Base-by-base conservation (phyloP, 2,113 vertebrate species). In the Pontoporia blainvillei region DNA sequence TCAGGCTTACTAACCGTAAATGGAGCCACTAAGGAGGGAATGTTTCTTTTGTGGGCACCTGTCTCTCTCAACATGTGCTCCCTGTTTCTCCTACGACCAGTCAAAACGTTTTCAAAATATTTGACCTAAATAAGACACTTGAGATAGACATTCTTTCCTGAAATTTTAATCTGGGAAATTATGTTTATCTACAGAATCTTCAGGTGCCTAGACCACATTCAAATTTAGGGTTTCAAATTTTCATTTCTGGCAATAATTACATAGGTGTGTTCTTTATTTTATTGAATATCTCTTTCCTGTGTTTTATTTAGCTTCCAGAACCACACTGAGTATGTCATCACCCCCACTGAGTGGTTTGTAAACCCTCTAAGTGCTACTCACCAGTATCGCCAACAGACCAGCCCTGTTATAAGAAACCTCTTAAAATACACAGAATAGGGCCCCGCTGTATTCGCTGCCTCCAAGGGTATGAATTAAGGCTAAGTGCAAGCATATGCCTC, bases 291-390 rank as follows among this genome's bases (percentile, higher is more conserved):
- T 64, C 84, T 92, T 98, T 97, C 95, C 98, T 97, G 98, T 78
- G 98, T 98, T 98, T 98, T 98, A 97, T 98, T 99, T 98, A 98
- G 98, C 96, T 98, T 96, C 82, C 75, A 98, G 96, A 98, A 98
- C 98, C 98, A 98, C 98, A 98, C 23, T 71, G 96, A 96, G 94
- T 95, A 98, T 98, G 98, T 95, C 96, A 96, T 97, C 96, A 94
- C 95, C 23, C 29, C 62, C 61, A 93, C 82, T 89, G 90, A 75
- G 97, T 46, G 95, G 86, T 97, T 98, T 98, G 97, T 96, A 79
- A 98, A 97, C 96, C 95, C 90, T 96, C 97, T 98, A 98, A 98
- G 87, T 97, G 89, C 95, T 81, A 97, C 92, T 98, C 96, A 95
- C 67, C 57, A 95, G 81, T 62, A 91, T 64, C 34, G 59, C 98